Conservation (phyloP, 1,140 invertebrate genomes). For the Diachasmimorpha longicaudata region DNA sequence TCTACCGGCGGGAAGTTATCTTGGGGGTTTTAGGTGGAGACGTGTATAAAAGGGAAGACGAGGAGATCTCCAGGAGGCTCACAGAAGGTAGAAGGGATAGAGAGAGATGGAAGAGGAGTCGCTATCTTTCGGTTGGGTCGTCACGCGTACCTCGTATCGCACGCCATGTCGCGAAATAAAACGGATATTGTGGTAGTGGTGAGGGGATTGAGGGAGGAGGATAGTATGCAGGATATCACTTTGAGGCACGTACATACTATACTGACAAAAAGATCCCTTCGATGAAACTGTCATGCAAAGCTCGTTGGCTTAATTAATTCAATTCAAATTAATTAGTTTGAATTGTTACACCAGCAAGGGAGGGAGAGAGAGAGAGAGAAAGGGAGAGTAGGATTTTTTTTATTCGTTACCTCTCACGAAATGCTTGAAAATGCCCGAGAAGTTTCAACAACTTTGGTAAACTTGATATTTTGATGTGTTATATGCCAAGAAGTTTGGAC, state of each 20-base stretch:
- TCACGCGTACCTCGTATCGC: conserved; percentile 23
- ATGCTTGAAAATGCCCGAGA: not conserved
- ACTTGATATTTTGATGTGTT: conserved; percentile 9
- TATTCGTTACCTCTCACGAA: not conserved
- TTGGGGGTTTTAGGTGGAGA: conserved; percentile 8
- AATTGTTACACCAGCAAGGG: not conserved
- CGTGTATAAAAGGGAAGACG: not conserved
- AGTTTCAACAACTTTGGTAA: not conserved
- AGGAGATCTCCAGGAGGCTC: not conserved
- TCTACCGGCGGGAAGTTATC: conserved; percentile 29
- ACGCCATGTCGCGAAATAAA: conserved; percentile 12
- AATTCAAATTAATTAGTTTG: not conserved
- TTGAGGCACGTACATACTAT: not conserved
- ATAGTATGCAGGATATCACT: not conserved
- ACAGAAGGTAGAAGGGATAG: not conserved
- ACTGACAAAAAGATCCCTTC: not conserved
- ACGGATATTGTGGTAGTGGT: not conserved
- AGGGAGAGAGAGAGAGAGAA: too few species aligned
- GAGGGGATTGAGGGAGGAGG: not conserved
- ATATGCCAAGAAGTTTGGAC: conserved; percentile 4
- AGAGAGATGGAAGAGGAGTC: not conserved
- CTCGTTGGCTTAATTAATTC: not conserved
- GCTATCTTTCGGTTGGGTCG: conserved; percentile 18
- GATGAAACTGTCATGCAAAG: not conserved
- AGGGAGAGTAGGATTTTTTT: not conserved